Conservation (phyloP, 2,888 invertebrate genomes). For the Campoletis raptor region DNA sequence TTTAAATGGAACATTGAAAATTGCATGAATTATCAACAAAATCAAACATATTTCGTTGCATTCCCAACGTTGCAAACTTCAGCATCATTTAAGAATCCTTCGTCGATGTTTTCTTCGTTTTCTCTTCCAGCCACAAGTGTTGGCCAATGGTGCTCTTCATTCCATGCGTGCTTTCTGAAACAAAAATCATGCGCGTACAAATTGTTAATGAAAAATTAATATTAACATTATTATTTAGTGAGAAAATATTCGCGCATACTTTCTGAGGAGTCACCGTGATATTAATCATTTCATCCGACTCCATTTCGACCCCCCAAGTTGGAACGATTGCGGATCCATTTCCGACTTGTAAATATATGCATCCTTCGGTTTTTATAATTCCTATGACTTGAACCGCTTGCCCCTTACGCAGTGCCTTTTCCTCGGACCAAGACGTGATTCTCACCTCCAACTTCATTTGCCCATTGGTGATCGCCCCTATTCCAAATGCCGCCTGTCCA, state of each 20-base stretch:
- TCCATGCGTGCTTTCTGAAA: constrained; percentile 21
- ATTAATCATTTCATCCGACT: no score
- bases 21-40: no score
- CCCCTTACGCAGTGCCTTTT: background rate
- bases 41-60: no score
- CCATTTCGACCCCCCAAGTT: no score
- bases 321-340: background rate
- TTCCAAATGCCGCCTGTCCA: constrained; percentile 26
- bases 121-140: no score
- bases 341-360: background rate
- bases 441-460: constrained; percentile 7
- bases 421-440: constrained; percentile 2
- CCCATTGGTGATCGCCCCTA: constrained; percentile 27
- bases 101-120: background rate
- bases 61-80: no score
- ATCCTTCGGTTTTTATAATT: background rate
- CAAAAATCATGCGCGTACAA: constrained; percentile 7
- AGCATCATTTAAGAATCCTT: no score
- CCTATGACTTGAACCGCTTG: background rate
- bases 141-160: constrained; percentile 15
- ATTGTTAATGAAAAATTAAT: constrained; percentile 12
- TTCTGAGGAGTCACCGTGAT: constrained; percentile 14
- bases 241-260: constrained; percentile 3
- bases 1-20: no score
- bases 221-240: background rate